Conservation (phyloP, 2,888 invertebrate species). For the Ctena decussata region DNA sequence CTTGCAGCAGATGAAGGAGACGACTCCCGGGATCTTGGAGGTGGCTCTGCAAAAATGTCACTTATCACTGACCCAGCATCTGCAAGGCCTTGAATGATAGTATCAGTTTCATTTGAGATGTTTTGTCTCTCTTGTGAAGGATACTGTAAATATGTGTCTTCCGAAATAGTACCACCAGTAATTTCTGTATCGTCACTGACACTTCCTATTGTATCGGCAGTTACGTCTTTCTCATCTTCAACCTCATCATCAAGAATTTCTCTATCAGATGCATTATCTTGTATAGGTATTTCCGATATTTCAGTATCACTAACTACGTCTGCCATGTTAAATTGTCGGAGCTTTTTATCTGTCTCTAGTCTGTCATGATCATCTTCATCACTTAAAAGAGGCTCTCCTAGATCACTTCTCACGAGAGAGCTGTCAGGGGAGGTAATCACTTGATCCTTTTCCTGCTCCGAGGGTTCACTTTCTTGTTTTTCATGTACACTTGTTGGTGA, state of each 20-base stretch:
- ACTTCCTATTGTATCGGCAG: constrained; percentile 67
- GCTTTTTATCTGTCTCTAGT: neutral
- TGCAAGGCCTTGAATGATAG: constrained; percentile 60
- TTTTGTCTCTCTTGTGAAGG: constrained; percentile 26
- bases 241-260: constrained; percentile 55
- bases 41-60: constrained; percentile 70
- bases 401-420: neutral
- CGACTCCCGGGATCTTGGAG: neutral
- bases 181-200: constrained; percentile 74
- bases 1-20: constrained; percentile 28
- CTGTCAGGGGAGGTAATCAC: neutral
- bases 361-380: constrained; percentile 61
- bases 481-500: neutral
- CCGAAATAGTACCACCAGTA: constrained; percentile 51
- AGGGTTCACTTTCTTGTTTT: constrained; percentile 14
- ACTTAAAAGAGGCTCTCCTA: constrained; percentile 53
- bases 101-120: constrained; percentile 61
- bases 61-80: constrained; percentile 71
- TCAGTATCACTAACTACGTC: constrained; percentile 62
- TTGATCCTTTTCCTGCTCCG: neutral
- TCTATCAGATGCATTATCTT: constrained; percentile 49
- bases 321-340: constrained; percentile 22
- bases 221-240: constrained; percentile 54
- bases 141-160: constrained; percentile 58
- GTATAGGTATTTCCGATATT: constrained; percentile 47